Percentiles rank a stretch among this genome's conserved stretches.
These are phyloP conservation scores for Portunus trituberculatus DNA, from an alignment of 1,140 invertebrate species.

Conservation along the genomic window DNA sequence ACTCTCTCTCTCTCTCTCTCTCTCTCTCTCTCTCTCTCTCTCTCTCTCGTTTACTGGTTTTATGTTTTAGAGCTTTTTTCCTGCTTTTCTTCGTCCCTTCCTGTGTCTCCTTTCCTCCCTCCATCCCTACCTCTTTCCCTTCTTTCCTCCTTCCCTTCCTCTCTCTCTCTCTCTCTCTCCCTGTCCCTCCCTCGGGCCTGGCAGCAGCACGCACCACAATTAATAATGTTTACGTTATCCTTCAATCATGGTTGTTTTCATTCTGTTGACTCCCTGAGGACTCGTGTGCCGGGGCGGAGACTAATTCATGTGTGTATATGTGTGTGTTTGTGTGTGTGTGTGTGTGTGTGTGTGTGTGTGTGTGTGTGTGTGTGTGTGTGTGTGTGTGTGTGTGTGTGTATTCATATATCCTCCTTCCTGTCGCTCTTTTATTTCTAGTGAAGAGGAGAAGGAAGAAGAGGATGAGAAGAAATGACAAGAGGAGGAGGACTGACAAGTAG, in stretches of 20 bases:
- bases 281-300: not conserved
- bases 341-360: not conserved
- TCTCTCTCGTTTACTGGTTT: not conserved
- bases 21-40: not conserved
- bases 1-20: not conserved
- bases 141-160: not conserved
- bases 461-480: no score
- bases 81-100: no score
- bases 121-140: not conserved
- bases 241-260: not conserved
- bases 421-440: not conserved
- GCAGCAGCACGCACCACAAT: not conserved
- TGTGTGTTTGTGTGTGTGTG: no score
- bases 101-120: no score
- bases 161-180: not conserved
- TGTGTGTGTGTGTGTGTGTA: not conserved
- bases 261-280: not conserved
- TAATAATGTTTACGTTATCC: not conserved
- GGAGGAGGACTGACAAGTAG: no score
- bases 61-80: no score
- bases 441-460: not conserved
- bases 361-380: no score
- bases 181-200: not conserved
- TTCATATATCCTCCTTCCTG: not conserved
- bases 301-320: not conserved